Evolutionary conservation across 2,888 invertebrate genomes (phyloP), one percentile per base, ranked within the genome.

Genomic region (Silvanus unidentatus): DNA sequence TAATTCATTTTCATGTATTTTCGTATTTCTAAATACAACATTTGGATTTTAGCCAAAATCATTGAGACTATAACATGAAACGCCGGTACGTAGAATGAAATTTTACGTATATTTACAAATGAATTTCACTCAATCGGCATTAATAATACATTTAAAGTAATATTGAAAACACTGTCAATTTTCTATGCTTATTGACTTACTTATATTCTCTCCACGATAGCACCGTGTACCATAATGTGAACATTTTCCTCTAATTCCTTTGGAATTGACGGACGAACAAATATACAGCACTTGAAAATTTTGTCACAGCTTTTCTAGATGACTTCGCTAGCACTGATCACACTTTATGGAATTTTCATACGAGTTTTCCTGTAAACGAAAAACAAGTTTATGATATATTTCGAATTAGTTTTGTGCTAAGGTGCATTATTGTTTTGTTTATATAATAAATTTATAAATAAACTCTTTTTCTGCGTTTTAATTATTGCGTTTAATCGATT

Each of bases 141-240:
- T n/a, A n/a, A n/a, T n/a, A n/a, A n/a, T n/a, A n/a, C n/a, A n/a
- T n/a, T n/a, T n/a, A n/a, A n/a, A n/a, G n/a, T n/a, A n/a, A n/a
- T n/a, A n/a, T n/a, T n/a, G n/a, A n/a, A n/a, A n/a, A n/a, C n/a
- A n/a, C n/a, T n/a, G n/a, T n/a, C n/a, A n/a, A n/a, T n/a, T n/a
- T n/a, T n/a, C n/a, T n/a, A n/a, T 28, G 28, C 28, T 9, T 28
- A 28, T 28, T 28, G 28, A 32, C 70, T 68, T 63, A 73, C 72
- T 64, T 64, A 61, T 71, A 68, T 60, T 71, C 70, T 53, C 64
- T 70, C 62, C 68, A 72, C 40, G 68, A 65, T 44, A 71, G 56
- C 47, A 67, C 59, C 38, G 71, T 59, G 55, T 73, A 71, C 72
- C 72, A 73, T 16, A 72, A 57, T 35, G 71, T 64, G 58, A 72